Evolutionary conservation across 35 echinoderm and acorn worm species (phyloP).

Genomic region (Hemicentrotus pulcherrimus): DNA sequence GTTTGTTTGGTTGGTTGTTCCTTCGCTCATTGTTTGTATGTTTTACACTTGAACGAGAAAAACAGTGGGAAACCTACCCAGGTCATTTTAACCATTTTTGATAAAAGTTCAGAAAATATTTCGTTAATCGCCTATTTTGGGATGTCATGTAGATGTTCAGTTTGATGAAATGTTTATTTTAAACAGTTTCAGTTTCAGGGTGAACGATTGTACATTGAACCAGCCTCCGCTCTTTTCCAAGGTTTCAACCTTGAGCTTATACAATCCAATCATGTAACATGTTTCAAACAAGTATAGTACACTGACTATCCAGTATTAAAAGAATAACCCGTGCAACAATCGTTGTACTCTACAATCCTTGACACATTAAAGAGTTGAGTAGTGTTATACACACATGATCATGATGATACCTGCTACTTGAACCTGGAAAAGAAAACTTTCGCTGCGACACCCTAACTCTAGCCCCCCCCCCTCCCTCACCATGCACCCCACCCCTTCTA

Average conservation of each 20-base stretch:
- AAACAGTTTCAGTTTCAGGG: neutral
- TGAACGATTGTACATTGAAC: neutral
- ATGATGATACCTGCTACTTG: too few species aligned
- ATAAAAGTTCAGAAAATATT: neutral
- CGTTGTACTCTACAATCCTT: too few species aligned
- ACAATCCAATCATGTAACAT: neutral
- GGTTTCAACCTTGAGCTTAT: neutral
- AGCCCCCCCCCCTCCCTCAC: too few species aligned
- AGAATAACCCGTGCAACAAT: neutral
- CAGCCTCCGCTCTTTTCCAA: neutral
- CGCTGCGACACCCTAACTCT: too few species aligned
- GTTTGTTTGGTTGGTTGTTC: too few species aligned
- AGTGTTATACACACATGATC: too few species aligned
- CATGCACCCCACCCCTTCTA: too few species aligned
- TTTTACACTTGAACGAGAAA: too few species aligned
- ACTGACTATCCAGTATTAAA: neutral
- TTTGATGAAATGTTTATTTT: neutral
- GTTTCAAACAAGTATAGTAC: neutral
- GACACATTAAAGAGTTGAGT: too few species aligned
- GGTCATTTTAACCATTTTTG: neutral
- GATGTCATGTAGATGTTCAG: neutral
- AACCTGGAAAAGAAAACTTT: too few species aligned
- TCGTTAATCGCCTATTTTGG: neutral
- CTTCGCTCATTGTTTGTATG: too few species aligned
- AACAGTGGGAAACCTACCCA: too few species aligned